A percentile compares a stretch with the other conserved stretches of the same genome.
These are phyloP conservation scores for Dryomyza anilis DNA, from an alignment of 2,888 invertebrate genomes.

Conservation along the genomic window DNA sequence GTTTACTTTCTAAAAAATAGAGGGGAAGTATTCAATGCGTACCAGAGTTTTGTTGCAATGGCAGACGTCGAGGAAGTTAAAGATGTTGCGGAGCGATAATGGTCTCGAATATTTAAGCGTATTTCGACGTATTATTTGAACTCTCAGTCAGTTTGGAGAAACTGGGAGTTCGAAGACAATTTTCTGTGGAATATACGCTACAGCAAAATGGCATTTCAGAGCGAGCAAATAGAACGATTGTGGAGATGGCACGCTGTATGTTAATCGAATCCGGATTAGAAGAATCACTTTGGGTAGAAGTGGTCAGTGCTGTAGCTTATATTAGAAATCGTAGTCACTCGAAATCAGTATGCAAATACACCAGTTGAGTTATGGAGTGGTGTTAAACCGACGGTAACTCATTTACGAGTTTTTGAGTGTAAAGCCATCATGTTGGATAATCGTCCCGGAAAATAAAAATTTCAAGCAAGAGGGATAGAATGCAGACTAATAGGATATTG, in stretches of 20 bases:
- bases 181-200: slow-evolving; percentile 20
- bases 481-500: too few species aligned
- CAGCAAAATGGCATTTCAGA: too few species aligned
- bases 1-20: too few species aligned
- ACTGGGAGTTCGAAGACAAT: not conserved
- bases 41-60: slow-evolving; percentile 13
- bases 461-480: not conserved
- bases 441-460: slow-evolving; percentile 15
- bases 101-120: slow-evolving; percentile 13
- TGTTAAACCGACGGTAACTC: slow-evolving; percentile 45
- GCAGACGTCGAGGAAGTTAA: not conserved
- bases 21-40: slow-evolving; percentile 16
- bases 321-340: not conserved
- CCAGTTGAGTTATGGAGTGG: slow-evolving; percentile 53
- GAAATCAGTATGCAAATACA: slow-evolving; percentile 33
- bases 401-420: slow-evolving; percentile 47
- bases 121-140: too few species aligned
- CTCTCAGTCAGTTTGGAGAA: not conserved
- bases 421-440: too few species aligned
- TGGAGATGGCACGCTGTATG: slow-evolving; percentile 33
- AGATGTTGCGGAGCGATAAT: slow-evolving; percentile 5
- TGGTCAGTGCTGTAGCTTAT: slow-evolving; percentile 34
- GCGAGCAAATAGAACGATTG: too few species aligned
- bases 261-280: too few species aligned
- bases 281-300: slow-evolving; percentile 30